Evolutionary conservation across 2,888 invertebrate genomes (phyloP).

Genomic region (Chrysopilus asiliformis): DNA sequence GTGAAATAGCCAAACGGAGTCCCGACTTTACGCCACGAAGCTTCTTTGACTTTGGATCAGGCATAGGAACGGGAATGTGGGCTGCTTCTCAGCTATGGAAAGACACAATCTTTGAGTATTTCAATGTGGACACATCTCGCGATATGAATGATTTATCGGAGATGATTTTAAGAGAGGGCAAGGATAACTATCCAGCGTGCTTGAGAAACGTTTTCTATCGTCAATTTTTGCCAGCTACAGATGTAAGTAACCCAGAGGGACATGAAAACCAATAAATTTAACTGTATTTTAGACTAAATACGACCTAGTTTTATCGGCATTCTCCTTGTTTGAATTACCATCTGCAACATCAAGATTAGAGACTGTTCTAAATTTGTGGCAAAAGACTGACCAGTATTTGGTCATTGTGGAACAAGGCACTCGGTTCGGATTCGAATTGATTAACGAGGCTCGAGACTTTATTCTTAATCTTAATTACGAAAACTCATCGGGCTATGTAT

Average conservation of each 20-base stretch:
- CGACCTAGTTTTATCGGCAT: constrained; percentile 69
- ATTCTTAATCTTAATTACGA: constrained; percentile 42
- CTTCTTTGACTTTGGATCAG: constrained; percentile 86
- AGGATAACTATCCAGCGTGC: constrained; percentile 43
- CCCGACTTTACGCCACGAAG: constrained; percentile 56
- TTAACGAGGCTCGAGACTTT: constrained; percentile 76
- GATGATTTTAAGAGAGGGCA: constrained; percentile 52
- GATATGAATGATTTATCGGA: constrained; percentile 74
- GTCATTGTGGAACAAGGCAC: constrained; percentile 76
- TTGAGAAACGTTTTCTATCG: constrained; percentile 55
- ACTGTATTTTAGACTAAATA: constrained; percentile 42
- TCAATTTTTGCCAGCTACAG: constrained; percentile 62
- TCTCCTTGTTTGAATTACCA: constrained; percentile 67
- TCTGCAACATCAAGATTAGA: constrained; percentile 50
- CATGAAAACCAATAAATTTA: background rate
- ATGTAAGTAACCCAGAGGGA: constrained; percentile 13
- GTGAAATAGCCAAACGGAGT: constrained; percentile 54
- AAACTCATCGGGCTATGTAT: constrained; percentile 43
- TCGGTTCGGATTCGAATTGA: constrained; percentile 62
- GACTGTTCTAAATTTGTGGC: constrained; percentile 66
- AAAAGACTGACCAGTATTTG: constrained; percentile 67
- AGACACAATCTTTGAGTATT: constrained; percentile 61
- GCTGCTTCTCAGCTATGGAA: constrained; percentile 64
- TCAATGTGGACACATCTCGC: constrained; percentile 68
- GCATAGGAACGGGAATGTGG: constrained; percentile 78